Evolutionary conservation across 2,797 vertebrate species (phyloP).

Genomic region (Gila robusta): DNA sequence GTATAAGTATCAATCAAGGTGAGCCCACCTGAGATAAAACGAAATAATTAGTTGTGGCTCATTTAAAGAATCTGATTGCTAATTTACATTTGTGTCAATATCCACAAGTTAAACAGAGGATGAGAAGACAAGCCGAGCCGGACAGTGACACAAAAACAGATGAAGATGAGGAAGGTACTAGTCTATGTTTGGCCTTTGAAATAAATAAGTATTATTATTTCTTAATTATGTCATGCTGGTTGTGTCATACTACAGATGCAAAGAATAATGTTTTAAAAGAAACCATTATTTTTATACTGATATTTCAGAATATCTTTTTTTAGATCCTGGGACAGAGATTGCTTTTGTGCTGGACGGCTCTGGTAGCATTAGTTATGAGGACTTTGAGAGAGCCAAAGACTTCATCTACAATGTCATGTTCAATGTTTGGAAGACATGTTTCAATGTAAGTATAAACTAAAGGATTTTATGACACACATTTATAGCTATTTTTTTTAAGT

Average conservation of each 20-base stretch:
- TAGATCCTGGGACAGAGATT: slow-evolving; percentile 80
- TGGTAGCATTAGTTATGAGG: slow-evolving; percentile 70
- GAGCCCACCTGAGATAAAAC: not conserved
- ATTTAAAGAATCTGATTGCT: not conserved
- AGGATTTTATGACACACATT: not conserved
- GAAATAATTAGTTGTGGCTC: not conserved
- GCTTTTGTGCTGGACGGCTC: slow-evolving; percentile 84
- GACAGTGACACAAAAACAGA: not conserved
- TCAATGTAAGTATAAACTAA: slow-evolving; percentile 70
- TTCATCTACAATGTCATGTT: slow-evolving; percentile 79
- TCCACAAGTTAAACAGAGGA: slow-evolving; percentile 29
- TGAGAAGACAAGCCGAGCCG: slow-evolving; percentile 35
- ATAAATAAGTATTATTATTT: not conserved
- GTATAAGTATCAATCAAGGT: not conserved
- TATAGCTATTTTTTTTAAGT: not conserved
- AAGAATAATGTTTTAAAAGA: not conserved
- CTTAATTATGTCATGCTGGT: not conserved
- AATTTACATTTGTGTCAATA: not conserved
- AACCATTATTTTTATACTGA: not conserved
- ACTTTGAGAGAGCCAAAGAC: slow-evolving; percentile 81
- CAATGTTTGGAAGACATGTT: slow-evolving; percentile 77
- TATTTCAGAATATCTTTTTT: slow-evolving; percentile 7
- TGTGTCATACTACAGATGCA: not conserved
- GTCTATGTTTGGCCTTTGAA: not conserved
- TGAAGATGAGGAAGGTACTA: slow-evolving; percentile 55